Percentiles rank a stretch among this genome's conserved stretches.
These are phyloP conservation scores for Carlito syrichta DNA, from an alignment of 2,113 vertebrate species.

Conservation along the genomic window DNA sequence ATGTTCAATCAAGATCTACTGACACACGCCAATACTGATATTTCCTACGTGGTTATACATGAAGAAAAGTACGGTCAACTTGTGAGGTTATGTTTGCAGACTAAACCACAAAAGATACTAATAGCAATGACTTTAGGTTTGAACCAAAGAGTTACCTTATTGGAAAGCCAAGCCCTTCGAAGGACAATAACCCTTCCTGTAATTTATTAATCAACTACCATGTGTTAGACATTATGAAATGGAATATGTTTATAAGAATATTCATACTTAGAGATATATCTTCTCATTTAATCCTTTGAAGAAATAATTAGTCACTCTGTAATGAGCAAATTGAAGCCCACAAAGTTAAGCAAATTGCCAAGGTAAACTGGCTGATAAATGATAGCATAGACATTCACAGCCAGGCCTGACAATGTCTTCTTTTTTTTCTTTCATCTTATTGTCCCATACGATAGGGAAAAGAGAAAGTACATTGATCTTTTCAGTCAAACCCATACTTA, in stretches of 20 bases:
- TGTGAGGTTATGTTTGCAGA: neutral
- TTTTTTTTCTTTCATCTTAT: neutral
- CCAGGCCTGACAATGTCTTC: fast-evolving
- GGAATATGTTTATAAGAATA: no score
- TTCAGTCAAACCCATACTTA: neutral
- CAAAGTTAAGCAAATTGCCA: neutral
- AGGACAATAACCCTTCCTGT: neutral
- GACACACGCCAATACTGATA: neutral
- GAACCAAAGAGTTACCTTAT: neutral
- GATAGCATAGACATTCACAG: neutral
- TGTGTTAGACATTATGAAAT: neutral
- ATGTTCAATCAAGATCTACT: neutral
- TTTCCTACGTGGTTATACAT: neutral
- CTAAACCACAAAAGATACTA: neutral
- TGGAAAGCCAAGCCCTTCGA: neutral
- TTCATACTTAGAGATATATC: neutral
- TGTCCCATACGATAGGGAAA: neutral
- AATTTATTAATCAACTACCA: neutral
- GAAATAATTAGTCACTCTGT: neutral
- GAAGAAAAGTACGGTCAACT: neutral
- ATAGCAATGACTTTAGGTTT: neutral
- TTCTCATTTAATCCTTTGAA: neutral
- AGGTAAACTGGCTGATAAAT: neutral
- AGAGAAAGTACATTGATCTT: neutral
- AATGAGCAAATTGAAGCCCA: neutral